Conservation (phyloP, 2,888 invertebrate genomes). For the Lapara coniferarum region DNA sequence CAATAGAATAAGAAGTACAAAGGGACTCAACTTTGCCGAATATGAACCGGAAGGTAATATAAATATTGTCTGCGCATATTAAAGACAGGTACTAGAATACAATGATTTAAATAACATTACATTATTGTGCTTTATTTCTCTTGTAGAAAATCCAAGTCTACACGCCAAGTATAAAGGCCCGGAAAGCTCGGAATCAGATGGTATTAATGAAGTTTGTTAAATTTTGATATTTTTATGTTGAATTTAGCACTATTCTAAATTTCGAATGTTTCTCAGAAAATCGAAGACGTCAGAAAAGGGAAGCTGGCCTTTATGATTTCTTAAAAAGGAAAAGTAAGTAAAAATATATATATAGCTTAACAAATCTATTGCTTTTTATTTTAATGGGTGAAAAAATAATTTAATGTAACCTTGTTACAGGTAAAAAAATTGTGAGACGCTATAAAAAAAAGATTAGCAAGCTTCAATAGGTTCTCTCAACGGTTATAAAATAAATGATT, state of each 20-base stretch:
- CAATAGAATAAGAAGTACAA: constrained; percentile 46
- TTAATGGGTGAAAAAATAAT: constrained; percentile 21
- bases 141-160: constrained; percentile 42
- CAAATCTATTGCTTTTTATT: too few species aligned
- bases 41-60: constrained; percentile 58
- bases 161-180: constrained; percentile 38
- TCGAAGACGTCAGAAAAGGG: background rate
- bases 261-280: background rate
- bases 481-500: background rate
- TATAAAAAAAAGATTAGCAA: constrained; percentile 22
- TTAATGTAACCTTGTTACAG: constrained; percentile 10
- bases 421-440: constrained; percentile 16
- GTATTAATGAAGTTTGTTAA: constrained; percentile 4
- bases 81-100: background rate
- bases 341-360: too few species aligned
- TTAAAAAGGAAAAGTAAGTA: constrained; percentile 9
- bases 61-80: background rate
- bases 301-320: background rate
- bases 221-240: background rate
- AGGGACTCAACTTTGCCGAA: constrained; percentile 51
- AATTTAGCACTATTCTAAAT: background rate
- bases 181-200: constrained; percentile 36
- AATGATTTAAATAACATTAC: background rate
- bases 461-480: background rate
- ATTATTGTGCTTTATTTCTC: background rate